Conservation (phyloP, 2,888 invertebrate genomes). For the Agriopis aurantiaria region DNA sequence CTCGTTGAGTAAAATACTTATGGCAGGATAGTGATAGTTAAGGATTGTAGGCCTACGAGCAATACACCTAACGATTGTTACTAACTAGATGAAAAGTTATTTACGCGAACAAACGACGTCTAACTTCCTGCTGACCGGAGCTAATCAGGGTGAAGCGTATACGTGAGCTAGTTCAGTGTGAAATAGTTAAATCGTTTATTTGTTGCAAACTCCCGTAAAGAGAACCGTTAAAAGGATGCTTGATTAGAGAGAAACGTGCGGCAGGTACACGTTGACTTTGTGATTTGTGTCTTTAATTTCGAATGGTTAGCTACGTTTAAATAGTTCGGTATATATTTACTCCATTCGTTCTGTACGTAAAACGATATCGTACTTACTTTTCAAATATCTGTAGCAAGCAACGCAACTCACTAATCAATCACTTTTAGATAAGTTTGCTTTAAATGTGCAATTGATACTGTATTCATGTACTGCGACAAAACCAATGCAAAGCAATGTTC, state of each 20-base stretch:
- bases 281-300: slow-evolving; percentile 22
- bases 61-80: no score
- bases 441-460: no score
- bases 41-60: no score
- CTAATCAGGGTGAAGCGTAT: slow-evolving; percentile 24
- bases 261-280: slow-evolving; percentile 25
- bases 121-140: slow-evolving; percentile 17
- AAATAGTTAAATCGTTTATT: slow-evolving; percentile 27
- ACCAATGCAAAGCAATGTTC: no score
- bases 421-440: no score
- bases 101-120: slow-evolving; percentile 7
- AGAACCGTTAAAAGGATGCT: slow-evolving; percentile 42
- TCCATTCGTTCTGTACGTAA: neutral
- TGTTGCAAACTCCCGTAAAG: slow-evolving; percentile 47
- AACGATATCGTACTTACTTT: no score
- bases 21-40: neutral
- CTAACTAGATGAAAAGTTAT: neutral
- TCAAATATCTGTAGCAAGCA: no score
- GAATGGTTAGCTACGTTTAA: neutral
- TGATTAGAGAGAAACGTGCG: slow-evolving; percentile 43
- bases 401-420: no score
- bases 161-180: slow-evolving; percentile 17
- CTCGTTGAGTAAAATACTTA: no score
- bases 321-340: neutral
- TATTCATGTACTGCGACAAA: no score